Evolutionary conservation across 2,888 invertebrate species (phyloP), one percentile per base, ranked within the genome.

Genomic region (Ctenicera cuprea): DNA sequence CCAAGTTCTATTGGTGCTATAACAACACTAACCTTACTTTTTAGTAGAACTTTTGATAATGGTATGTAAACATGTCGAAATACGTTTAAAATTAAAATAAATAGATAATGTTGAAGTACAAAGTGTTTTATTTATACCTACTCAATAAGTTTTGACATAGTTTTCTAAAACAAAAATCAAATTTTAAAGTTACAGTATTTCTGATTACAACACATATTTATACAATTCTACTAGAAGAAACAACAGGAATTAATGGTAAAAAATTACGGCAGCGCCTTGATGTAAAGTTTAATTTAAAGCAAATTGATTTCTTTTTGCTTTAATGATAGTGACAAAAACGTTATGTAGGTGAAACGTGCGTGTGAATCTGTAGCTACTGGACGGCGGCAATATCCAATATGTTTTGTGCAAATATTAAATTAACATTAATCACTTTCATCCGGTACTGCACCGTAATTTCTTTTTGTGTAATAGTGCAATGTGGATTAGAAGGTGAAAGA

Each of bases 361-460:
- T 38, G 59, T 22, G 59, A 59, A 59, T 20, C 22, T 16, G 18
- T 38, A 33, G 38, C 59, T 38, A 38, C 38, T 11, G 18, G 18
- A 59, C 22, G 14, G 26, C n/a, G 3, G 11, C 20, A 12, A n/a
- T 30, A 20, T 59, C 38, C 16, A 59, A 59, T 38, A 59, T 59
- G 59, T 59, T 59, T 59, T 59, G 59, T 22, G 59, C 38, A 59
- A 59, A 38, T 59, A 59, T 38, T 59, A 59, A 59, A 38, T 59
- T 59, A 59, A 38, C 38, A 38, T 59, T 59, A 59, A 59, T 59
- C 37, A 20, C 59, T 38, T 33, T n/a, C 38, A 59, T 59, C 59
- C 59, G 59, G 59, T 59, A 38, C 18, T n/a, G 37, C 20, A 38
- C 59, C 12, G 38, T 20, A 38, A 38, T 59, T 26, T 30, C 30